A percentile compares a stretch with the other conserved stretches of the same genome.
Conservation (phyloP, 1,140 invertebrate species). For the Vanessa atalanta region DNA sequence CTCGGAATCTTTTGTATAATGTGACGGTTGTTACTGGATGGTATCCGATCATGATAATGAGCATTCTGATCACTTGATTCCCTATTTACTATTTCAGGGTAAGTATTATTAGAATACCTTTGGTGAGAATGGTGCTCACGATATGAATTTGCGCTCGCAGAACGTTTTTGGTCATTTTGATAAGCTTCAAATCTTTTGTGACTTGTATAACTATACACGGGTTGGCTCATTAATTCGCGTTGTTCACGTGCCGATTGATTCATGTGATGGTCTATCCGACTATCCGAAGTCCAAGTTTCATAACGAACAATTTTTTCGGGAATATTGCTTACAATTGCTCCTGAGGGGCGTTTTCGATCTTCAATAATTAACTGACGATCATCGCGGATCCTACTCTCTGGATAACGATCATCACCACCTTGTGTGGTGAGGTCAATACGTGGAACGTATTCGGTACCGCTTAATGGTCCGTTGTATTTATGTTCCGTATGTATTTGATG, state of each 20-base stretch:
- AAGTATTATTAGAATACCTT: conserved; percentile 54
- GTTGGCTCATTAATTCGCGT: conserved; percentile 68
- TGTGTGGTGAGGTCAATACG: conserved; percentile 77
- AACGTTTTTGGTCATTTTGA: conserved; percentile 67
- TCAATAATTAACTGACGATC: conserved; percentile 68
- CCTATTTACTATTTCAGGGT: conserved; percentile 51
- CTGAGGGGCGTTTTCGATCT: conserved; percentile 71
- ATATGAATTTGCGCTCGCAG: conserved; percentile 47
- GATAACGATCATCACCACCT: conserved; percentile 57
- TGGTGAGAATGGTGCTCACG: conserved; percentile 60
- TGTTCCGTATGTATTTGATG: conserved; percentile 58
- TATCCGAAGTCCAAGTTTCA: conserved; percentile 74
- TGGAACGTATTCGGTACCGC: conserved; percentile 69
- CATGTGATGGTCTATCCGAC: conserved; percentile 68
- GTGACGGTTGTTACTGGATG: conserved; percentile 73
- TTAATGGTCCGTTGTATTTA: conserved; percentile 58
- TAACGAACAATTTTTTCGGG: conserved; percentile 76
- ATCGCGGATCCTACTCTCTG: conserved; percentile 65
- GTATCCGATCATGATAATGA: conserved; percentile 65
- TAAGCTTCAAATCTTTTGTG: conserved; percentile 73
- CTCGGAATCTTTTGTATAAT: conserved; percentile 73
- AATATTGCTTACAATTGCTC: conserved; percentile 72
- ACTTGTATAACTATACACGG: conserved; percentile 72
- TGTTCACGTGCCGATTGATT: conserved; percentile 67
- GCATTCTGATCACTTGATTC: conserved; percentile 57